Evolutionary conservation across 2,888 invertebrate species (phyloP).

Genomic region (Drosophila neotestacea): DNA sequence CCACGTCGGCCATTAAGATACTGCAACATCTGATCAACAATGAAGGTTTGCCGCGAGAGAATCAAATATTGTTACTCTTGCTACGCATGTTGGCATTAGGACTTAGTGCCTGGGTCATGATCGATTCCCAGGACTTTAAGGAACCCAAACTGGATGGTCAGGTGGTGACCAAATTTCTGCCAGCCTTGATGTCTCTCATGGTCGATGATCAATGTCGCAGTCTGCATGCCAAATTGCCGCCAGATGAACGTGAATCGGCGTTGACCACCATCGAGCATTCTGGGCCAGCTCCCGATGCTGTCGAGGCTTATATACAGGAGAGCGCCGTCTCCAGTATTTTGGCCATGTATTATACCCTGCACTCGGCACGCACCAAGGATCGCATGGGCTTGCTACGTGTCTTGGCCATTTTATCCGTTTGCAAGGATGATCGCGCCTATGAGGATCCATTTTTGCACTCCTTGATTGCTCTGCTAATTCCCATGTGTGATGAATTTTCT

Average conservation of each 20-base stretch:
- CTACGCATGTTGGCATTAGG: conserved; percentile 97
- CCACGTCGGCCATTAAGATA: conserved; percentile 96
- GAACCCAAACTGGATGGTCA: conserved; percentile 97
- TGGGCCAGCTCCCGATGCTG: conserved; percentile 96
- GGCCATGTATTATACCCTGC: conserved; percentile 97
- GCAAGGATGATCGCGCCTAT: conserved; percentile 96
- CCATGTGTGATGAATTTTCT: conserved; percentile 96
- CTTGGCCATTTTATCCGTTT: conserved; percentile 94
- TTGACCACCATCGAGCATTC: conserved; percentile 97
- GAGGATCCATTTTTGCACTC: conserved; percentile 98
- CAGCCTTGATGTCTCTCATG: conserved; percentile 96
- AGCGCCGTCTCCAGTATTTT: conserved; percentile 96
- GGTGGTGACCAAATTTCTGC: conserved; percentile 97
- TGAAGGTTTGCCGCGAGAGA: conserved; percentile 95
- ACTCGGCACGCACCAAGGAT: conserved; percentile 93
- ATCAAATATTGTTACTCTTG: conserved; percentile 94
- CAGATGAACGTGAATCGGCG: conserved; percentile 96
- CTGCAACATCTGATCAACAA: conserved; percentile 95
- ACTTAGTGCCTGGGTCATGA: conserved; percentile 98
- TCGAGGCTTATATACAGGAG: conserved; percentile 95
- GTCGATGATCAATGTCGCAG: conserved; percentile 94
- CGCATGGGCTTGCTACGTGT: conserved; percentile 93
- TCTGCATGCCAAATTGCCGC: conserved; percentile 93
- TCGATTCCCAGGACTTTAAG: conserved; percentile 97
- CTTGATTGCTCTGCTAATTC: conserved; percentile 91